Conservation (phyloP, 2,888 invertebrate genomes). For the Rhopalosiphum nymphaeae region DNA sequence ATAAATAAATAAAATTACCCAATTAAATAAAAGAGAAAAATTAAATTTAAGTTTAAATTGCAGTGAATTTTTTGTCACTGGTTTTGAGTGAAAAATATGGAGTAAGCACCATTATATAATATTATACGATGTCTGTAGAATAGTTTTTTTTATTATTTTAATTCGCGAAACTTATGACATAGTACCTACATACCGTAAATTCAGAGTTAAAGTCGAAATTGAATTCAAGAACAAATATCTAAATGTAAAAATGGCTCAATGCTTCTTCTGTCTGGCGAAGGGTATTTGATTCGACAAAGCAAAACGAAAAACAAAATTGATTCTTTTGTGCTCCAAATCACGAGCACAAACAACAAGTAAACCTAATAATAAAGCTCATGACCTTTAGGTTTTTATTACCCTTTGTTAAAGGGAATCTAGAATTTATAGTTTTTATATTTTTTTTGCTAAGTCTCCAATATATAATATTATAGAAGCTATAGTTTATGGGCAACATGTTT, state of each 20-base stretch:
- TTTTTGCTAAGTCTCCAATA: neutral
- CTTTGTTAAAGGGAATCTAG: constrained; percentile 35
- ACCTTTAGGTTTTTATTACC: constrained; percentile 32
- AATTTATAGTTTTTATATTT: neutral
- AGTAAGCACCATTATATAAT: neutral
- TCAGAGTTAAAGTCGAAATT: constrained; percentile 12
- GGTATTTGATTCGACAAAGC: constrained; percentile 34
- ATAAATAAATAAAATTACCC: constrained; percentile 36
- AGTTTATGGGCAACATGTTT: neutral
- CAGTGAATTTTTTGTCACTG: neutral
- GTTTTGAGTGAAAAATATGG: neutral
- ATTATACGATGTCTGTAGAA: neutral
- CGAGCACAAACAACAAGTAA: constrained; percentile 44
- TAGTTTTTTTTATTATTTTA: neutral
- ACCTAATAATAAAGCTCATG: constrained; percentile 49
- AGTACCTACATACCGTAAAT: neutral
- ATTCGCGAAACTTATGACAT: neutral
- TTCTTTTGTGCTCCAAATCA: constrained; percentile 55
- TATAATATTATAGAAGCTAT: neutral
- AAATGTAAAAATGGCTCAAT: constrained; percentile 9
- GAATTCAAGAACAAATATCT: constrained; percentile 44
- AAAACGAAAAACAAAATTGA: constrained; percentile 50
- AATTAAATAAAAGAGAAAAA: constrained; percentile 13
- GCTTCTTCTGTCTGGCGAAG: neutral
- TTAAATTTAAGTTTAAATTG: neutral